These are phyloP conservation scores for Drosophila recens DNA, from an alignment of 2,888 invertebrate species.

Conservation along the genomic window DNA sequence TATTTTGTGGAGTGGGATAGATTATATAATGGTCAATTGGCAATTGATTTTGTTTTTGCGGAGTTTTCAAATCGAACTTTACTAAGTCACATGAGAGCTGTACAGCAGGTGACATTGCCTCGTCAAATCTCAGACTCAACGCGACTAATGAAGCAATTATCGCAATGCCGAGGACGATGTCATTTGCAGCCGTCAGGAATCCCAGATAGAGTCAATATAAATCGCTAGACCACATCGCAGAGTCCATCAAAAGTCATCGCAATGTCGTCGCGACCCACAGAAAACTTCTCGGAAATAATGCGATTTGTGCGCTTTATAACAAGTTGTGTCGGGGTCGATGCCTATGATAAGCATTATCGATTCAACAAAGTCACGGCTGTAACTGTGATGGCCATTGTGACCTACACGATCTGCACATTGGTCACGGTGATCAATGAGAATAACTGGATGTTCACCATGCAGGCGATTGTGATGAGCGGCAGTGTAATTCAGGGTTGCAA, in stretches of 20 bases:
- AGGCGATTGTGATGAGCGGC: constrained; percentile 58
- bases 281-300: constrained; percentile 32
- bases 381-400: constrained; percentile 7
- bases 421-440: constrained; percentile 41
- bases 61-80: no score
- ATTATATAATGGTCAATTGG: no score
- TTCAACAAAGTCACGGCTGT: constrained; percentile 34
- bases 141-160: constrained; percentile 48
- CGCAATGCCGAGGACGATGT: constrained; percentile 12
- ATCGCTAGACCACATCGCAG: no score
- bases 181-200: constrained; percentile 38
- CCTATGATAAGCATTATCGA: constrained; percentile 48
- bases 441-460: constrained; percentile 53
- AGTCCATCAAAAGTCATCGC: not conserved
- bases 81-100: constrained; percentile 5
- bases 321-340: constrained; percentile 49
- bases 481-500: constrained; percentile 56
- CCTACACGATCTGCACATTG: constrained; percentile 43
- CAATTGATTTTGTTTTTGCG: no score
- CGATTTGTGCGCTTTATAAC: constrained; percentile 38
- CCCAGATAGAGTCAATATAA: constrained; percentile 14
- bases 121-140: constrained; percentile 22
- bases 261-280: constrained; percentile 32
- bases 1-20: no score
- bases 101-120: constrained; percentile 20